Evolutionary conservation across 2,888 invertebrate genomes (phyloP).

Genomic region (Euclidia mi): DNA sequence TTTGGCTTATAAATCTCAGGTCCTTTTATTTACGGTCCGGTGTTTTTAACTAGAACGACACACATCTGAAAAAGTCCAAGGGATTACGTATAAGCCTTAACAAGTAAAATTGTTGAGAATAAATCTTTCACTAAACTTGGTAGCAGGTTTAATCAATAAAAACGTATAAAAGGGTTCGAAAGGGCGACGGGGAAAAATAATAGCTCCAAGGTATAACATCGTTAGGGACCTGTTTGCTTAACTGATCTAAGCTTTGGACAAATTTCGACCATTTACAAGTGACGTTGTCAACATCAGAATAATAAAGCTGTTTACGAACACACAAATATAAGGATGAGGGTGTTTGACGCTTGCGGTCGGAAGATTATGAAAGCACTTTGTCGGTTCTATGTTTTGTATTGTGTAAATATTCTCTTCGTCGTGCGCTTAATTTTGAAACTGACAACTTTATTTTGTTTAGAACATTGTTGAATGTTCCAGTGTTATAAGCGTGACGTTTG

Average conservation of each 20-base stretch:
- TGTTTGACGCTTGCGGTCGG: not conserved
- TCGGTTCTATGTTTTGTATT: too few species aligned
- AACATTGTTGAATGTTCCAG: too few species aligned
- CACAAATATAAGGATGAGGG: conserved; percentile 3
- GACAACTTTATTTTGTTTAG: too few species aligned
- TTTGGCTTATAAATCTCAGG: not conserved
- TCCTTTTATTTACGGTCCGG: conserved; percentile 5
- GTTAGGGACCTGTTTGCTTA: conserved; percentile 51
- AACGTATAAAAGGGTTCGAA: conserved; percentile 29
- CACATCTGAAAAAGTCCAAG: conserved; percentile 35
- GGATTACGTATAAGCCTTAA: conserved; percentile 37
- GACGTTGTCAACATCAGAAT: conserved; percentile 19
- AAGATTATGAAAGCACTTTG: conserved; percentile 29
- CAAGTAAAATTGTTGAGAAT: conserved; percentile 39
- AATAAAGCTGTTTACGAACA: conserved; percentile 8
- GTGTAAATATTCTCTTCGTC: too few species aligned
- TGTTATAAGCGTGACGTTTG: too few species aligned
- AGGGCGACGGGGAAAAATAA: conserved; percentile 34
- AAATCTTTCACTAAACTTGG: conserved; percentile 39
- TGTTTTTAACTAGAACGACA: conserved; percentile 14
- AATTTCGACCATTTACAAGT: conserved; percentile 55
- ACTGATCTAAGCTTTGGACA: conserved; percentile 55
- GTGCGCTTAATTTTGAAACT: too few species aligned
- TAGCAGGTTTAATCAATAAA: conserved; percentile 40
- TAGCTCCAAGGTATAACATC: conserved; percentile 24